Evolutionary conservation across 2,113 vertebrate species (phyloP).

Genomic region (Phodopus roborovskii): DNA sequence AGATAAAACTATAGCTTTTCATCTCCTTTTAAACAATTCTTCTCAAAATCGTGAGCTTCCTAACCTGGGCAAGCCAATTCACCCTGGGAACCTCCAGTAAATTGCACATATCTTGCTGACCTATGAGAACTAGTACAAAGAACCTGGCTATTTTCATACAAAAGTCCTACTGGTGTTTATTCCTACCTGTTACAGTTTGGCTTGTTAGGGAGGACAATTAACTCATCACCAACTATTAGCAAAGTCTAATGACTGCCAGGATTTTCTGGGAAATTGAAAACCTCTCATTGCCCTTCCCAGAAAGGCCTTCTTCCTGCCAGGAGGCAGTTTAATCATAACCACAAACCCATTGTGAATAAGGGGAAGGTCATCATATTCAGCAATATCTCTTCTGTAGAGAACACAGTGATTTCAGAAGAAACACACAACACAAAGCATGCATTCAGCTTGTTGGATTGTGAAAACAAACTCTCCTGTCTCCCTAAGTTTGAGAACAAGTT

Average conservation of each 20-base stretch:
- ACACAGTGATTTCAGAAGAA: neutral
- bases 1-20: constrained; percentile 68
- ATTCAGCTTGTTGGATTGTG: neutral
- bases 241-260: constrained; percentile 79
- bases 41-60: constrained; percentile 52
- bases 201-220: constrained; percentile 82
- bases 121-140: constrained; percentile 34
- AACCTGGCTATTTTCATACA: constrained; percentile 66
- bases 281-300: constrained; percentile 75
- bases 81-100: constrained; percentile 46
- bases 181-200: constrained; percentile 73
- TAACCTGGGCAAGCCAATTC: constrained; percentile 51
- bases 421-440: neutral
- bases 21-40: constrained; percentile 66
- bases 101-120: constrained; percentile 54
- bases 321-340: constrained; percentile 72
- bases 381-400: constrained; percentile 30
- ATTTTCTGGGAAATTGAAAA: constrained; percentile 78
- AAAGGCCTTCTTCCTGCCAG: constrained; percentile 70
- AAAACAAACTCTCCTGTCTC: neutral
- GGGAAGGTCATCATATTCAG: constrained; percentile 49
- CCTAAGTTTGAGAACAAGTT: neutral
- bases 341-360: constrained; percentile 60
- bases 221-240: constrained; percentile 86
- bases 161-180: constrained; percentile 65